A percentile compares a stretch with the other conserved stretches of the same genome.
Evolutionary conservation across 2,797 vertebrate species (phyloP).

Genomic region (Enteromius paludinosus): DNA sequence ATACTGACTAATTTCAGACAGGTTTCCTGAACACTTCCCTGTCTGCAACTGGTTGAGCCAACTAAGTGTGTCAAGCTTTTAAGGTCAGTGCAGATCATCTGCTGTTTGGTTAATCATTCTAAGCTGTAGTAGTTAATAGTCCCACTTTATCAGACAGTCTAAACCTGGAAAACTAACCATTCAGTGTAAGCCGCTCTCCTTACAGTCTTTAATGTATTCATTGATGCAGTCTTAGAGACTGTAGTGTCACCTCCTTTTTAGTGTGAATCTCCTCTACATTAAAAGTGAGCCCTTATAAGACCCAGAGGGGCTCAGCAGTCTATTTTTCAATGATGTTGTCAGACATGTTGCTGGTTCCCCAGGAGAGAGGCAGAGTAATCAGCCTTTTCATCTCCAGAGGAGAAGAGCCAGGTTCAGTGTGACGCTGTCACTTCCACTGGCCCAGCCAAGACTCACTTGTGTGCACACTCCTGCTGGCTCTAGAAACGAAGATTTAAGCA

Average conservation of each 20-base stretch:
- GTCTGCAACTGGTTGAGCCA: neutral
- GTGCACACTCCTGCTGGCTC: slow-evolving; percentile 21
- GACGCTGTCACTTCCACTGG: slow-evolving; percentile 70
- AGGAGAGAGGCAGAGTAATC: slow-evolving; percentile 79
- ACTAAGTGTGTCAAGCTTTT: neutral
- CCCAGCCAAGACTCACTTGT: slow-evolving; percentile 39
- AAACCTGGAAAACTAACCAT: neutral
- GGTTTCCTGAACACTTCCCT: neutral
- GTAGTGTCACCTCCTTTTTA: slow-evolving; percentile 75
- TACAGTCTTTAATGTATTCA: slow-evolving; percentile 63
- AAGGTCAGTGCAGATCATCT: neutral
- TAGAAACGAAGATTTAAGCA: slow-evolving; percentile 36
- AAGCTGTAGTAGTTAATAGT: slow-evolving; percentile 27
- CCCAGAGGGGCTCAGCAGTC: slow-evolving; percentile 78
- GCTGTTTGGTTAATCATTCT: slow-evolving; percentile 30
- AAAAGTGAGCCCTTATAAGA: slow-evolving; percentile 79
- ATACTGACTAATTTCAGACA: neutral
- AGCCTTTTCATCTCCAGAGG: slow-evolving; percentile 80
- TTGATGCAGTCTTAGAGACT: slow-evolving; percentile 62
- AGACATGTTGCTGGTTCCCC: slow-evolving; percentile 79
- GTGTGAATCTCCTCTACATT: slow-evolving; percentile 69
- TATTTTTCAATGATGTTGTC: slow-evolving; percentile 85
- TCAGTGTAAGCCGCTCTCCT: slow-evolving; percentile 48
- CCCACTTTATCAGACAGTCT: slow-evolving; percentile 8
- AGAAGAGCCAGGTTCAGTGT: slow-evolving; percentile 71